phyloP scores from a whole-genome alignment of 37 sponge, comb jelly and placozoan species.

The Lycopodina hypogea region DNA sequence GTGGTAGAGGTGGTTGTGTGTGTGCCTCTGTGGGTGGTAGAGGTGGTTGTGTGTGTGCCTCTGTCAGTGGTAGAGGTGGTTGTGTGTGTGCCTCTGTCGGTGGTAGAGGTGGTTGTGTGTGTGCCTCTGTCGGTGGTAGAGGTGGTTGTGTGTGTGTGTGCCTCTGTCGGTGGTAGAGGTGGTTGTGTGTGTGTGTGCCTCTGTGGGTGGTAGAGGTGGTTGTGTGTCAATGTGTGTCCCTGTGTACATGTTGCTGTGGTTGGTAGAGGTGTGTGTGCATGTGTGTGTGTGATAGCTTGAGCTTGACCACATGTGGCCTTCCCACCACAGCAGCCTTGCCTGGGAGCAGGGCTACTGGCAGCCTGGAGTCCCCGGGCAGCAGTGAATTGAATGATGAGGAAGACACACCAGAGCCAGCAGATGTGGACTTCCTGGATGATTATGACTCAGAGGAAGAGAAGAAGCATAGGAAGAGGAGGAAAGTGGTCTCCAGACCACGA shows the following conservation, averaged over 20 bases:
- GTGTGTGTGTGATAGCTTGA: not conserved
- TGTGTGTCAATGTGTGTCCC: not conserved
- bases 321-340: not conserved
- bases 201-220: no score
- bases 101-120: no score
- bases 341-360: not conserved
- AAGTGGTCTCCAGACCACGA: not conserved
- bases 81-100: no score
- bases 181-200: no score
- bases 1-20: no score
- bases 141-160: no score
- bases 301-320: no score
- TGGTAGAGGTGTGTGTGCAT: not conserved
- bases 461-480: slow-evolving; percentile 18
- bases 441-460: slow-evolving; percentile 62
- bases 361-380: slow-evolving; percentile 49
- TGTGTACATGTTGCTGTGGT: not conserved
- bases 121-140: no score
- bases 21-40: no score
- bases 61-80: no score
- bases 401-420: slow-evolving; percentile 38
- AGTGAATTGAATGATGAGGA: slow-evolving; percentile 64
- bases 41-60: no score
- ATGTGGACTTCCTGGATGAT: slow-evolving; percentile 56
- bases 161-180: no score